These are phyloP conservation scores for Amiota mariae DNA, from an alignment of 2,888 invertebrate species.

Conservation along the genomic window DNA sequence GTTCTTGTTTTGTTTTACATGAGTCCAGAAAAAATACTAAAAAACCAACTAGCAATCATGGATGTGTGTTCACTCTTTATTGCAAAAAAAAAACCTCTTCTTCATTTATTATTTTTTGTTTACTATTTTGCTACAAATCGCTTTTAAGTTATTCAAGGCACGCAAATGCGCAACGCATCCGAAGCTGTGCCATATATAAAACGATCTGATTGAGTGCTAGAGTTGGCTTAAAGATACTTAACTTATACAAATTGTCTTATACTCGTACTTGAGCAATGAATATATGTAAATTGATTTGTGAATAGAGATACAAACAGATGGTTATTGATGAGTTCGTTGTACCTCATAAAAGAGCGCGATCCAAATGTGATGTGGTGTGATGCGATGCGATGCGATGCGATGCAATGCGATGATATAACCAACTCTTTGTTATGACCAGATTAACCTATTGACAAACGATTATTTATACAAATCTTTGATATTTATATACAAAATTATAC, in stretches of 20 bases:
- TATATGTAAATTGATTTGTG: neutral
- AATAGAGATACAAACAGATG: neutral
- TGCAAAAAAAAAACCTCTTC: slow-evolving; percentile 15
- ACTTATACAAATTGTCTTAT: no score
- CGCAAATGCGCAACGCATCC: slow-evolving; percentile 45
- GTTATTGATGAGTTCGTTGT: neutral
- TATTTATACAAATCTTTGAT: neutral
- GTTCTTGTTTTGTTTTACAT: slow-evolving; percentile 39
- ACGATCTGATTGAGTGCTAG: slow-evolving; percentile 1
- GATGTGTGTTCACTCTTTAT: slow-evolving; percentile 37
- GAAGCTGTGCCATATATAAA: slow-evolving; percentile 25
- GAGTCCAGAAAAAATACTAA: slow-evolving; percentile 30
- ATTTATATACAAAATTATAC: no score
- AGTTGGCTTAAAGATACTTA: no score
- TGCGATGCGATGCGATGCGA: no score
- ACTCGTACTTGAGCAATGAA: no score
- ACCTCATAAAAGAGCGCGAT: neutral
- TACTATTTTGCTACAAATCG: slow-evolving; percentile 1
- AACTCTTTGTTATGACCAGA: slow-evolving; percentile 36
- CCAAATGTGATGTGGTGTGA: no score
- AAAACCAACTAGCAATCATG: slow-evolving; percentile 34
- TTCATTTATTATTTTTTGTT: slow-evolving; percentile 49
- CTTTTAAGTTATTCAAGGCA: slow-evolving; percentile 47
- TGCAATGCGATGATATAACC: neutral
- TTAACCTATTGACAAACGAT: slow-evolving; percentile 25